Conservation (phyloP, 1,140 invertebrate species). For the Drosophila gunungcola region DNA sequence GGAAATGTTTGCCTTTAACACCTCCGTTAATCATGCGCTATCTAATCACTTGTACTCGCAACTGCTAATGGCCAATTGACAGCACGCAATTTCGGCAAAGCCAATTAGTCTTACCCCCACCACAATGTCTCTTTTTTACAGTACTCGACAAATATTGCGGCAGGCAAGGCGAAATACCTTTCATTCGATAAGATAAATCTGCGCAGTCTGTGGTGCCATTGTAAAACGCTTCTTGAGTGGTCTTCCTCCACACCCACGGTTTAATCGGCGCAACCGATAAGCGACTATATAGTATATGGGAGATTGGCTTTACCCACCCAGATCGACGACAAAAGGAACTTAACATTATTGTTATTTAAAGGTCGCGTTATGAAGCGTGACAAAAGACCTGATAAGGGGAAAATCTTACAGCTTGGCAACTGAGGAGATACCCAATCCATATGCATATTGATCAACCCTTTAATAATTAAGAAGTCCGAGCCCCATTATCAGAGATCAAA, state of each 20-base stretch:
- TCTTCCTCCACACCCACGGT: constrained; percentile 16
- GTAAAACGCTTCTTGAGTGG: constrained; percentile 27
- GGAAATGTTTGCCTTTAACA: constrained; percentile 21
- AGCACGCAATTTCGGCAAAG: constrained; percentile 23
- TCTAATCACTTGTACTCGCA: constrained; percentile 21
- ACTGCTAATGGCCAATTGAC: constrained; percentile 43
- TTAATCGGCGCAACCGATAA: constrained; percentile 15
- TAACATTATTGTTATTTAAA: not conserved
- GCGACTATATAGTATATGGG: constrained; percentile 8
- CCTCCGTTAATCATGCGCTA: constrained; percentile 30
- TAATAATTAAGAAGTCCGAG: constrained; percentile 8
- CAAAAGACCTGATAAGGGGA: constrained; percentile 14
- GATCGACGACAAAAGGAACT: not conserved
- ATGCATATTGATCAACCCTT: constrained; percentile 11
- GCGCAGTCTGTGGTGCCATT: constrained; percentile 15
- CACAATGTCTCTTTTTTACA: constrained; percentile 13
- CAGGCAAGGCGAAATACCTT: constrained; percentile 33
- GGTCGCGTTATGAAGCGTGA: not conserved
- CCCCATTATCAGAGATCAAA: constrained; percentile 57
- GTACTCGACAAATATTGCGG: constrained; percentile 33
- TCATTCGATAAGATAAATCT: constrained; percentile 54
- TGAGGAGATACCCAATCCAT: not conserved
- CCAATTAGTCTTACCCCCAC: constrained; percentile 25
- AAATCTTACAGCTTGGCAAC: not conserved
- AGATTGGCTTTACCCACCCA: constrained; percentile 22